Conservation (phyloP, 1,140 invertebrate species). For the Leucophenga varia region DNA sequence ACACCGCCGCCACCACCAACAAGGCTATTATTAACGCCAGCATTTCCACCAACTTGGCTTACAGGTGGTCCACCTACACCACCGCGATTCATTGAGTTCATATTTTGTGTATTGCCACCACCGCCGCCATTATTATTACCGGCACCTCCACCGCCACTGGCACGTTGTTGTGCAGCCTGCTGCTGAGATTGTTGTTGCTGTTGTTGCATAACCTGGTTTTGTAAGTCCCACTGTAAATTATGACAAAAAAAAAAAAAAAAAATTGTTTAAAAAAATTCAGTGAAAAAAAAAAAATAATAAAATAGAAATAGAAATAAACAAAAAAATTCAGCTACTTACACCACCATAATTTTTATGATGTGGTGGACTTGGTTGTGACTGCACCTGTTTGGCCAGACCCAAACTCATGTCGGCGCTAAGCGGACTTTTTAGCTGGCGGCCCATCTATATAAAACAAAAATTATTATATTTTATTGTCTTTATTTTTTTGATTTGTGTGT, state of each 20-base stretch:
- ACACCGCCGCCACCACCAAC: slow-evolving; percentile 38
- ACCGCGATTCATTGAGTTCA: no score
- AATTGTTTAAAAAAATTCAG: no score
- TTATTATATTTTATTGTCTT: no score
- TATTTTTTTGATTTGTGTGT: slow-evolving; percentile 15
- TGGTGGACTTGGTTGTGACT: slow-evolving; percentile 62
- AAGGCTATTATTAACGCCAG: slow-evolving; percentile 25
- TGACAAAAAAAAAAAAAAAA: slow-evolving; percentile 7
- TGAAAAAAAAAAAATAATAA: no score
- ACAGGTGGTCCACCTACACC: slow-evolving; percentile 20
- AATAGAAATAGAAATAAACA: no score
- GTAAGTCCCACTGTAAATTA: slow-evolving; percentile 54
- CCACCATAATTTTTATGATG: slow-evolving; percentile 63
- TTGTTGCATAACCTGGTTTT: slow-evolving; percentile 58
- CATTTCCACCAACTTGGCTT: slow-evolving; percentile 26
- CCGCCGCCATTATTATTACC: slow-evolving; percentile 29
- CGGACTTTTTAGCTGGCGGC: slow-evolving; percentile 62
- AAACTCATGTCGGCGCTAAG: slow-evolving; percentile 58
- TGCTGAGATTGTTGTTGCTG: slow-evolving; percentile 57
- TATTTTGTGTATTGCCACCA: no score
- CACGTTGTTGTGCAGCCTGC: slow-evolving; percentile 37
- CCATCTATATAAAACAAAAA: slow-evolving; percentile 34
- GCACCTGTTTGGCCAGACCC: slow-evolving; percentile 52
- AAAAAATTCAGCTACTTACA: slow-evolving; percentile 47
- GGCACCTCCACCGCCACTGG: slow-evolving; percentile 24